Conservation (phyloP, 1,140 invertebrate genomes). For the Ylistrum balloti region DNA sequence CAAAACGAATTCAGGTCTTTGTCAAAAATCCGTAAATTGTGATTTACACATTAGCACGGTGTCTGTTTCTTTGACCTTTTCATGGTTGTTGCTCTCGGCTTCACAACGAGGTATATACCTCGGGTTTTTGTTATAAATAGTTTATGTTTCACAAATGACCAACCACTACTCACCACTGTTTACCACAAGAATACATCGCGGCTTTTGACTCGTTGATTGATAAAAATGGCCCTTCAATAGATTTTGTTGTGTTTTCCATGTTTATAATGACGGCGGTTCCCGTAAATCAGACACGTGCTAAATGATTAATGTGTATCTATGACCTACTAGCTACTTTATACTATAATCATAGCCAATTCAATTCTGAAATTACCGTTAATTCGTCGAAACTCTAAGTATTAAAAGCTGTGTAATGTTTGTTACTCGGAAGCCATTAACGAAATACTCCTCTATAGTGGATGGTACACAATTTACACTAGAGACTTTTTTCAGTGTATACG, state of each 20-base stretch:
- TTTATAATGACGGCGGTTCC: not conserved
- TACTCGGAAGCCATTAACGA: not conserved
- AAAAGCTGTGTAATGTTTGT: not conserved
- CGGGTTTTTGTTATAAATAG: not conserved
- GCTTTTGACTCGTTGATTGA: not conserved
- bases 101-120: not conserved
- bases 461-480: too few relatives aligned
- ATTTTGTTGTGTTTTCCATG: not conserved
- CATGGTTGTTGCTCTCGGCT: constrained; percentile 4
- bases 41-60: constrained; percentile 20
- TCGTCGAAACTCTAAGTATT: not conserved
- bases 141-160: constrained; percentile 32
- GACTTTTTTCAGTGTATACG: too few relatives aligned
- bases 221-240: not conserved
- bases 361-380: constrained; percentile 1
- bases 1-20: constrained; percentile 33
- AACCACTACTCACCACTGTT: not conserved
- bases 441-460: not conserved
- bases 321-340: not conserved
- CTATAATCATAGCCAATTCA: not conserved
- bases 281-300: not conserved
- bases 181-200: not conserved
- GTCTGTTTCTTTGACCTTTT: constrained; percentile 26
- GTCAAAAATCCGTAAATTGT: constrained; percentile 35
- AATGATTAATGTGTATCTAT: constrained; percentile 20